Base-by-base conservation (phyloP, 1,140 invertebrate species). In the Myzus persicae region DNA sequence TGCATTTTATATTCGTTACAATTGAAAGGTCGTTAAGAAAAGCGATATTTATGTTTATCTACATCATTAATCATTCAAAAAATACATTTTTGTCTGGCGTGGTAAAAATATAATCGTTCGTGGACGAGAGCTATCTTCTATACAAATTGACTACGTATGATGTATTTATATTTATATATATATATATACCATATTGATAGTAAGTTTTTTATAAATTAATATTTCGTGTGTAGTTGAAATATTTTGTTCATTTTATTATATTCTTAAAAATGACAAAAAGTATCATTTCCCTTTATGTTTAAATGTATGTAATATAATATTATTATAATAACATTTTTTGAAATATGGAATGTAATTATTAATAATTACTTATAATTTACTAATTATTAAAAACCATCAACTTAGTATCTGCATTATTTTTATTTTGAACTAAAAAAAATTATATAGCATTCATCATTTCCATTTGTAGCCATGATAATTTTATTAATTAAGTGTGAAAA, bases 21-120 rank as follows among this genome's bases (percentile, higher is more conserved):
- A 90, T 90, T 67, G 89, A 67, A 90, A 90, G 89, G 89, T 90
- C 89, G 89, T 90, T 90, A 90, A 90, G 89, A 90, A 42, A 67
- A 67, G 38, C 38, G 54, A 90, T 90, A 90, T 90, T 67, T 67
- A 90, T 90, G 51, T 67, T 90, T 67, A 90, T 90, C 67, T 90
- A 20, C n/a, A 67, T 67, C 89, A 67, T 90, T 90, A 59, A 42
- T 90, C 54, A 59, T 90, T 67, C 20, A 42, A 8, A 42, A 90
- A 40, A 85, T 42, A 59, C n/a, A 59, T 90, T 59, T 90, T 42
- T 42, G 88, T 67, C 89, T 59, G 11, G 24, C 14, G 40, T 90
- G 89, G 38, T 90, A 90, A 90, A 90, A 90, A 90, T 67, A 90
- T 42, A 42, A 89, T 89, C 87, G 87, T 89, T 44, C n/a, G 18